These are phyloP conservation scores for Dermatemys mawii DNA, from an alignment of 2,113 vertebrate species.

Conservation along the genomic window DNA sequence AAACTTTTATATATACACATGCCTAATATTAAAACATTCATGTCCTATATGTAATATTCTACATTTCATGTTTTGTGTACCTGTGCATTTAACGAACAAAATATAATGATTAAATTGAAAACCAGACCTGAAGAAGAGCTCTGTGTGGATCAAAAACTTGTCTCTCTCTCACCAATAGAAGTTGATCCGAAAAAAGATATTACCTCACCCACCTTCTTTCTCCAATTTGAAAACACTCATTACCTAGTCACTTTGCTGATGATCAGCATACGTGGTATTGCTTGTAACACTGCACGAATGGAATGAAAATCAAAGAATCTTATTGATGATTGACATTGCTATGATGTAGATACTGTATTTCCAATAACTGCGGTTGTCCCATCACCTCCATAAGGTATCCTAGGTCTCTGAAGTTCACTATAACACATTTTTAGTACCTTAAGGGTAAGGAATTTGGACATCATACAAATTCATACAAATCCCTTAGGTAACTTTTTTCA, in stretches of 20 bases:
- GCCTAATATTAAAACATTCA: neutral
- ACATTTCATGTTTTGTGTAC: constrained; percentile 10
- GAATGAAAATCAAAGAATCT: neutral
- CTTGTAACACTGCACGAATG: neutral
- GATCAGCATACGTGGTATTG: neutral
- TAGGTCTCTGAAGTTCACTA: constrained; percentile 12
- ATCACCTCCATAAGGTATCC: neutral
- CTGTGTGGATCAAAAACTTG: neutral
- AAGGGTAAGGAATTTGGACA: neutral
- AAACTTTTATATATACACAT: neutral
- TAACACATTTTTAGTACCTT: constrained; percentile 39
- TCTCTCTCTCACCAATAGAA: neutral
- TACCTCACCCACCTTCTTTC: neutral
- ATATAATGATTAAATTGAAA: neutral
- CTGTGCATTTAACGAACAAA: neutral
- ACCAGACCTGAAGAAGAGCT: too few species aligned
- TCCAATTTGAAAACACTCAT: neutral
- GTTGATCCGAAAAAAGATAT: neutral
- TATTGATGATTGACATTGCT: neutral
- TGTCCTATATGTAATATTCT: neutral
- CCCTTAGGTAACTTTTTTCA: neutral
- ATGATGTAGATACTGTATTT: neutral
- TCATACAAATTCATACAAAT: too few species aligned
- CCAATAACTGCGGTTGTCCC: neutral
- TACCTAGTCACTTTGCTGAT: neutral